Evolutionary conservation across 1,140 invertebrate genomes (phyloP), one percentile per base, ranked within the genome.

Genomic region (Forficula auricularia): DNA sequence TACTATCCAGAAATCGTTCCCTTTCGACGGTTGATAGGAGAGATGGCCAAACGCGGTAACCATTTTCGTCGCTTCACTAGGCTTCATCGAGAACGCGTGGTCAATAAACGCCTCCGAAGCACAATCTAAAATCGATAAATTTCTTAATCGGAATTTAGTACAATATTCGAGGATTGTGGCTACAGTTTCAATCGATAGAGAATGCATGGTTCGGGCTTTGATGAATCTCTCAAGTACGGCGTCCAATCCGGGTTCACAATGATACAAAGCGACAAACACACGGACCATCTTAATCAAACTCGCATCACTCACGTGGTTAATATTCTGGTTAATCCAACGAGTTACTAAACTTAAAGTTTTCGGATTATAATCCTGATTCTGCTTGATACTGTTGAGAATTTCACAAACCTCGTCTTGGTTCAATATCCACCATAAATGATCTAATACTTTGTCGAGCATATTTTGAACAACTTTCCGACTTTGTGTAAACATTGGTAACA

Each of bases 11-110:
- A 81, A 80, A 27, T 67, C 50, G 0, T 44, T 35, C 27, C 57
- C 48, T 50, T 70, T 64, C n/a, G 52, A 38, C 22, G 75, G 75
- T 33, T 66, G 51, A 53, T 69, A 72, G 57, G 73, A 66, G 19
- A 84, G 59, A 42, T 63, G 58, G 16, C 79, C 81, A 59, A 75
- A 74, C 7, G 72, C 58, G 44, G 61, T 65, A 32, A 81, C 60
- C 19, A 81, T 61, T 1, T 66, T 63, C 40, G 70, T 67, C 8
- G 79, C 47, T 50, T 71, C 65, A 41, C 62, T 58, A 1, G 66
- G 52, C 41, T 69, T 59, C 30, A 80, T 57, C 40, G 57, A 48
- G 12, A 52, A 49, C n/a, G 56, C 61, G 49, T 72, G 57, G n/a
- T 54, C 61, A 6, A 68, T 56, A 50, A 80, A 70, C 53, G 73